A percentile compares a stretch with the other conserved stretches of the same genome.
phyloP scores from a whole-genome alignment of 2,113 vertebrate species.

The Lucifuga dentata region DNA sequence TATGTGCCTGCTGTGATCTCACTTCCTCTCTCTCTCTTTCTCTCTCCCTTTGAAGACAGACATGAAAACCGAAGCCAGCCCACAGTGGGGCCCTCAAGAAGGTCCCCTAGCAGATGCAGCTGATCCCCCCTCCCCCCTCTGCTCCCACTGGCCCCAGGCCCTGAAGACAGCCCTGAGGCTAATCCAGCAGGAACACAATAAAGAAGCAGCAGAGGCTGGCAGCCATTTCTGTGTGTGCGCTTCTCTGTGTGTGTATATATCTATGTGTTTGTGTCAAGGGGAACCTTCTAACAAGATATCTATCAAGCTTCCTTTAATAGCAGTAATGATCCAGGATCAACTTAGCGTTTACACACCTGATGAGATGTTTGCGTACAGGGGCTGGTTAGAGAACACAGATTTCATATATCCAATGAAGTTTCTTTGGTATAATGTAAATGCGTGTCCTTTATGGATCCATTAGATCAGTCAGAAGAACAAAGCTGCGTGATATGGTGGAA shows the following conservation, averaged over 20 bases:
- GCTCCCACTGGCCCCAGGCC: conserved; percentile 85
- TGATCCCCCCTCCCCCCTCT: conserved; percentile 49
- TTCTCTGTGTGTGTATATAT: too few species aligned
- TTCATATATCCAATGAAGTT: too few species aligned
- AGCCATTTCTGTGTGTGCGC: conserved; percentile 28
- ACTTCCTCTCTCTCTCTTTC: conserved; percentile 12
- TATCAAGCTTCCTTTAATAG: conserved; percentile 40
- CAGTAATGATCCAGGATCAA: conserved; percentile 15
- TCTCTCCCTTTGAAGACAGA: conserved; percentile 73
- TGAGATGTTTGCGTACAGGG: conserved; percentile 4
- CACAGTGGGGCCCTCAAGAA: conserved; percentile 71
- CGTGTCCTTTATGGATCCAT: not conserved
- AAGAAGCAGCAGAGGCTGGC: conserved; percentile 56
- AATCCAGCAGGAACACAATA: conserved; percentile 87
- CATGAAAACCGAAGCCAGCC: conserved; percentile 69
- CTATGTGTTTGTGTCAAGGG: conserved; percentile 43
- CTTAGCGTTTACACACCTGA: not conserved
- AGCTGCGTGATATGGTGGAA: conserved; percentile 46
- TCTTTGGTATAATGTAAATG: too few species aligned
- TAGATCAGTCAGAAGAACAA: conserved; percentile 21
- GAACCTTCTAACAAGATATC: conserved; percentile 23
- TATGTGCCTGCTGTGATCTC: too few species aligned
- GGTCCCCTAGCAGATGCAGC: conserved; percentile 87
- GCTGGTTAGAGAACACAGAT: not conserved
- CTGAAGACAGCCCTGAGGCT: conserved; percentile 91